Percentiles rank a stretch among this genome's conserved stretches.
Conservation (phyloP, 1,140 invertebrate genomes). For the Sogatella furcifera region DNA sequence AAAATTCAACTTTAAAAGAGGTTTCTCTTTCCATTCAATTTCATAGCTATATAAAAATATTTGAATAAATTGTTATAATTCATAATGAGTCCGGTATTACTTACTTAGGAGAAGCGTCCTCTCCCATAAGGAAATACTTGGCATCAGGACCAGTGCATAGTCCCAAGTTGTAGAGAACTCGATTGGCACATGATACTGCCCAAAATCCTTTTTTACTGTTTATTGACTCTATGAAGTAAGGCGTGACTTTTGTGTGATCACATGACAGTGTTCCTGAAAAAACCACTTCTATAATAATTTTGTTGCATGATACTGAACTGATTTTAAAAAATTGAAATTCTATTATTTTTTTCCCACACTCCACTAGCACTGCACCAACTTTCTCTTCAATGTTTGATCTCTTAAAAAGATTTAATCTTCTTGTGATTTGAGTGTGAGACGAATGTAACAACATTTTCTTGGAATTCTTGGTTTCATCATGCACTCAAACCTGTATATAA, state of each 20-base stretch:
- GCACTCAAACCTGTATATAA: too few relatives aligned
- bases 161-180: conserved; percentile 67
- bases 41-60: too few relatives aligned
- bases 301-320: too few relatives aligned
- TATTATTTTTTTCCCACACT: too few relatives aligned
- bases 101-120: conserved; percentile 62
- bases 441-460: neutral
- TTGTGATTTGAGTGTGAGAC: too few relatives aligned
- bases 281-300: too few relatives aligned
- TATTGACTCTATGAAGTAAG: conserved; percentile 78
- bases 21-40: too few relatives aligned
- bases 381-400: too few relatives aligned
- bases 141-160: conserved; percentile 65
- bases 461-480: neutral
- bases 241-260: conserved; percentile 78
- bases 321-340: too few relatives aligned
- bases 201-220: conserved; percentile 64
- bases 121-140: conserved; percentile 72
- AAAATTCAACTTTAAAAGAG: too few relatives aligned
- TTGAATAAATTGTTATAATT: neutral
- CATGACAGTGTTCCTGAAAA: conserved; percentile 65
- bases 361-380: too few relatives aligned
- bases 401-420: too few relatives aligned
- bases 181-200: conserved; percentile 66
- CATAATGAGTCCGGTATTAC: conserved; percentile 24